Conservation (phyloP, 2,888 invertebrate species). For the Hipparchia sbordonii region DNA sequence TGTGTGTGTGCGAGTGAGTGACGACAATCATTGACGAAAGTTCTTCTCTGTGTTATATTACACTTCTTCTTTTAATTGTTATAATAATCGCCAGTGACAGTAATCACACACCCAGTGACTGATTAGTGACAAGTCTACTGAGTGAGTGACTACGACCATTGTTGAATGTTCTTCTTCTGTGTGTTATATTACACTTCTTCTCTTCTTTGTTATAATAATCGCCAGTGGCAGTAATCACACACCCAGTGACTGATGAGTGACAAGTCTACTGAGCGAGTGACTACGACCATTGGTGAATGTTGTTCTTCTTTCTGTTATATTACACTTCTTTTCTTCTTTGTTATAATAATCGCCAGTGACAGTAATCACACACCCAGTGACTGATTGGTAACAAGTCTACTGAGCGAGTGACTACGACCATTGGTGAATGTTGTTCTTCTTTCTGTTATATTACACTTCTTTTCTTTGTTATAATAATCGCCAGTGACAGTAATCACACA, state of each 20-base stretch:
- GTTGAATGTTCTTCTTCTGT: background rate
- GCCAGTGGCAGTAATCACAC: slow-evolving; percentile 37
- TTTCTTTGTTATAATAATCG: background rate
- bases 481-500: slow-evolving; percentile 39
- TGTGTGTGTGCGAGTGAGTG: background rate
- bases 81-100: slow-evolving; percentile 21
- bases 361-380: slow-evolving; percentile 44
- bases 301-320: background rate
- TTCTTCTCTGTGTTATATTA: background rate
- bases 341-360: slow-evolving; percentile 6
- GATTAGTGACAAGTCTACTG: slow-evolving; percentile 42
- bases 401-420: slow-evolving; percentile 40
- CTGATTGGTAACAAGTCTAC: slow-evolving; percentile 42
- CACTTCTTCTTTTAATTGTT: background rate
- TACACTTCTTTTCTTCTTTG: background rate
- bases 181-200: background rate
- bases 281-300: background rate
- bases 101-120: slow-evolving; percentile 47
- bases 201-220: background rate
- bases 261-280: slow-evolving; percentile 43
- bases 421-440: slow-evolving; percentile 9
- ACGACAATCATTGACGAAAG: slow-evolving; percentile 30
- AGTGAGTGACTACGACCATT: slow-evolving; percentile 31
- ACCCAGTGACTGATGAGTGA: slow-evolving; percentile 46
- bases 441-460: background rate